Evolutionary conservation across 2,797 vertebrate genomes (phyloP), one percentile per base, ranked within the genome.

Genomic region (Paedocypris micromegethes): DNA sequence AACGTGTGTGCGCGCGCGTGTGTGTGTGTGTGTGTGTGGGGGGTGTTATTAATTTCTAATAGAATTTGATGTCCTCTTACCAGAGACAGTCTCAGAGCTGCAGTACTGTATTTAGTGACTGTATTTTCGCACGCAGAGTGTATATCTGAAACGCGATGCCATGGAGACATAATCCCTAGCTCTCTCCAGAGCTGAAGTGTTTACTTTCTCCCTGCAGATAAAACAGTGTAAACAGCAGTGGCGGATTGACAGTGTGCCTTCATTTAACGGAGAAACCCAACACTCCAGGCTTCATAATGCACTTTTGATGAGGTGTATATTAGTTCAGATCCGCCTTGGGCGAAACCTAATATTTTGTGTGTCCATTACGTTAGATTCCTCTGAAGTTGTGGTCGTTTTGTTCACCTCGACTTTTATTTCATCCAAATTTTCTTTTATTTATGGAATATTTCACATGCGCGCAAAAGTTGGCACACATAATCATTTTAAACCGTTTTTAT

Each of bases 161-260:
- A 86, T 86, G 85, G 87, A 86, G 87, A 89, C 86, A 75, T 85
- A 87, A 87, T 82, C 86, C 79, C 72, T 23, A 23, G 23, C 23
- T 63, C 50, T 79, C 78, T 78, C 82, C 83, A 83, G 82, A 84
- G 84, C 79, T 84, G 82, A 83, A 82, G 80, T 86, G 85, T 88
- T 88, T 86, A 85, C 84, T 83, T 83, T 85, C 83, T 82, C 83
- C 80, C 80, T 77, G 81, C 84, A 86, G 86, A 85, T 83, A 87
- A 82, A 84, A 82, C 81, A 84, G 82, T 84, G 84, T 86, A 86
- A 88, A 88, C 85, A 86, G 70, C 74, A 81, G 79, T 77, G 78
- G 39, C 63, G 78, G 80, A 82, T 77, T 84, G 82, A 77, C 79
- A 78, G 83, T 66, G 59, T 72, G 39, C 75, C 77, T 83, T 80